phyloP scores from a whole-genome alignment of 2,888 invertebrate species.

The Keiferia lycopersicella region DNA sequence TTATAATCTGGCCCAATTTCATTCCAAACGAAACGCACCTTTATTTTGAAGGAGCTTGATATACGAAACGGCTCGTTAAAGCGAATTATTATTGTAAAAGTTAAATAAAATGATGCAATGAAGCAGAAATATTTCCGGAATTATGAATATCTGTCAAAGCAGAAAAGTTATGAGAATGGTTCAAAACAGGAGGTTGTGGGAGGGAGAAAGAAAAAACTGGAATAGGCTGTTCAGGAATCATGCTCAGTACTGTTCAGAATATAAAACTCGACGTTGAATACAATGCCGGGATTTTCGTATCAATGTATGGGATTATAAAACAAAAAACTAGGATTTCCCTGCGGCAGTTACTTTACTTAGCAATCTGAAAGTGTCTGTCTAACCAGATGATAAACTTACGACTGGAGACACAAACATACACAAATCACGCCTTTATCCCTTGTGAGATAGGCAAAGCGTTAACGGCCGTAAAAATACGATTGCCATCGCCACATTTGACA shows the following conservation, averaged over 20 bases:
- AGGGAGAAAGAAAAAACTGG: not conserved
- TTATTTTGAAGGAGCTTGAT: constrained; percentile 7
- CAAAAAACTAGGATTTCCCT: no score
- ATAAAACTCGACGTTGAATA: no score
- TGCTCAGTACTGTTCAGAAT: no score
- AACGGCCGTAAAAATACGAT: no score
- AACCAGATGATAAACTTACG: not conserved
- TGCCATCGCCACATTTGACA: no score
- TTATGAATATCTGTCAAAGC: not conserved
- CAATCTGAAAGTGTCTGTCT: no score
- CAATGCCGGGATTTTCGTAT: no score
- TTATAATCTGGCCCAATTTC: not conserved
- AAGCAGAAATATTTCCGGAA: not conserved
- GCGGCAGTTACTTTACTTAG: no score
- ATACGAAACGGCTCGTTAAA: not conserved
- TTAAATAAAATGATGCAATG: not conserved
- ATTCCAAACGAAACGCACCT: not conserved
- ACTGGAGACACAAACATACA: no score
- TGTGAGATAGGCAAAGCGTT: no score
- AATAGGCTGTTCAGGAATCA: not conserved
- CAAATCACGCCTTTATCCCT: no score
- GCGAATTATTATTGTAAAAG: not conserved
- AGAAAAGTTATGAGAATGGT: not conserved
- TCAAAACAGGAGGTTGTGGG: not conserved
- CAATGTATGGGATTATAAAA: no score